Base-by-base conservation (phyloP, 1,140 invertebrate species). In the Zaprionus tsacasi region DNA sequence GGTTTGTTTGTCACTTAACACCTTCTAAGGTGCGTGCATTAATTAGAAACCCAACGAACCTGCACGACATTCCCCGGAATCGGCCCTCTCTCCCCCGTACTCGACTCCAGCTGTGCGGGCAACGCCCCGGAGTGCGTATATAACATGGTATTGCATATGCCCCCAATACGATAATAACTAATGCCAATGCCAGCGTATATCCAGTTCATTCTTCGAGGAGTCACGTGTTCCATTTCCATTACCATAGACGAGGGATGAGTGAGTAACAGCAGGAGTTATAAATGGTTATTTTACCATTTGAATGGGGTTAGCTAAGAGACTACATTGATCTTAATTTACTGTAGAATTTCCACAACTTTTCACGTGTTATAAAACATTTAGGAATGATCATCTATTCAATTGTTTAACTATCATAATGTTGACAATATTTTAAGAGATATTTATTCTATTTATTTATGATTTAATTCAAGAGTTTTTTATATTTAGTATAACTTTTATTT, bases 1-100 rank as follows among this genome's bases (percentile, higher is more conserved):
- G 87, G 87, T 90, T 90, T 91, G 87, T 90, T 91, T 90, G 87
- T 90, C 87, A 91, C 82, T 90, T 90, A 90, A 87, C 87, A 88
- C 87, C 82, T 90, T 91, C 82, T 65, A 69, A 81, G 67, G 70
- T 74, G 86, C 70, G 74, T 72, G 75, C 79, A 90, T 82, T 80
- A 87, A 82, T 90, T 82, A 81, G 59, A 86, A 90, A 78, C 58
- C 70, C 79, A 90, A 74, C 85, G 55, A 79, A 82, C 81, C 85
- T 50, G 57, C 64, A 56, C 74, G 70, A 88, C 67, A 60, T 25
- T 66, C 38, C 45, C 35, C 17, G 15, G 10, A 17, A 30, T 35
- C 21, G 27, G 17, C n/a, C 30, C 43, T 27, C n/a, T 17, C 43
- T 27, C 38, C 30, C 68, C 38, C 27, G 8, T 8, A 15, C 17